phyloP scores from a whole-genome alignment of 2,888 invertebrate genomes.

The Neuroscelio doddi region DNA sequence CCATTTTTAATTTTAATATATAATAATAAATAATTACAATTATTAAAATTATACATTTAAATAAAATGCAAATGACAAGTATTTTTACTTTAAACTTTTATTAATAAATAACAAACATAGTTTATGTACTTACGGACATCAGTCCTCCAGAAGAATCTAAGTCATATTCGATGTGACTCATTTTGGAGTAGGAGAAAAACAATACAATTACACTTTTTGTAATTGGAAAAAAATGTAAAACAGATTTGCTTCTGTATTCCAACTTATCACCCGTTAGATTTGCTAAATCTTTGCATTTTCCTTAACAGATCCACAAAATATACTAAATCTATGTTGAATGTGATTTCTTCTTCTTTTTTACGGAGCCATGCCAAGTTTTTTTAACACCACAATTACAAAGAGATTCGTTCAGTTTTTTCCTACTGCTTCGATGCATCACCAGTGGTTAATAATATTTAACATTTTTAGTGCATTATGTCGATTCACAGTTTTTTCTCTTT shows the following conservation, averaged over 20 bases:
- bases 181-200: no score
- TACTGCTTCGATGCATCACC: background rate
- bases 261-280: background rate
- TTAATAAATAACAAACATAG: no score
- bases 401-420: background rate
- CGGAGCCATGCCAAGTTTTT: background rate
- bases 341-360: background rate
- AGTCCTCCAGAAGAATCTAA: slow-evolving; percentile 32
- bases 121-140: slow-evolving; percentile 33
- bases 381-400: background rate
- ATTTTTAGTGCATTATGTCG: no score
- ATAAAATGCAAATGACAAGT: no score
- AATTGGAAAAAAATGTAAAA: no score
- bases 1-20: no score
- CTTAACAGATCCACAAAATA: no score
- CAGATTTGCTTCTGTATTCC: background rate
- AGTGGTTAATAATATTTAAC: slow-evolving; percentile 7
- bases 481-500: no score
- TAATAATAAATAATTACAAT: no score
- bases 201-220: no score
- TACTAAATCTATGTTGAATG: background rate
- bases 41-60: no score
- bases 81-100: no score
- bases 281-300: background rate
- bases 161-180: slow-evolving; percentile 38